Base-by-base conservation (phyloP, 2,888 invertebrate species). In the Aphrophora alni region DNA sequence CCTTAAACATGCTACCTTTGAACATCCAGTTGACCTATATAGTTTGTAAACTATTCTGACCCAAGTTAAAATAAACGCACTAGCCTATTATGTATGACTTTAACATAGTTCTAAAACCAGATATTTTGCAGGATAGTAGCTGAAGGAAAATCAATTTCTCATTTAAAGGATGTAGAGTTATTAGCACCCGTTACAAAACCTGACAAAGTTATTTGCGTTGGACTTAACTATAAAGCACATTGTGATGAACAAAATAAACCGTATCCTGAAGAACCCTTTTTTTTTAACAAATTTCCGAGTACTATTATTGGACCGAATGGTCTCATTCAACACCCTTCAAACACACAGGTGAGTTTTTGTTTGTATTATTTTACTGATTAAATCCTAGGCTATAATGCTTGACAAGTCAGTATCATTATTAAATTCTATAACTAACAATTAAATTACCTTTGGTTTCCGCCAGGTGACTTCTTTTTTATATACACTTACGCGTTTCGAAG, bases 271-370 rank as follows among this genome's bases (percentile, higher is more conserved):
- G 94, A 95, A 83, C 97, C 97, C 0, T 93, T 96, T 87, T 93
- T 97, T 85, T 97, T 97, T 88, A 95, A 93, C 88, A 98, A 97
- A 89, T 97, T 96, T 86, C 90, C 95, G 0, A 95, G 95, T 83
- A 90, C 92, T 38, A 91, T 97, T 28, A 90, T 93, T 26, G 96
- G 96, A 0, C 94, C 95, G 0, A 89, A 90, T 82, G 95, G 94
- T 82, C 88, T 92, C 82, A 90, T 97, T 26, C 90, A 89, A 78
- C 89, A 92, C 78, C 93, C 94, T 27, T 86, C 89, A 77, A 90
- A 92, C 81, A 91, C 92, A 25, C 90, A 91, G 81, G 94, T 93
- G 88, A 87, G 89, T 21, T 27, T 38, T 10, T 26, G 44, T 68
- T 17, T 33, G 78, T 26, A 79, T 77, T 12, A 78, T 75, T 12